Percentiles rank a stretch among this genome's conserved stretches.
These are phyloP conservation scores for Fabriciana adippe DNA, from an alignment of 2,888 invertebrate genomes.

Conservation along the genomic window DNA sequence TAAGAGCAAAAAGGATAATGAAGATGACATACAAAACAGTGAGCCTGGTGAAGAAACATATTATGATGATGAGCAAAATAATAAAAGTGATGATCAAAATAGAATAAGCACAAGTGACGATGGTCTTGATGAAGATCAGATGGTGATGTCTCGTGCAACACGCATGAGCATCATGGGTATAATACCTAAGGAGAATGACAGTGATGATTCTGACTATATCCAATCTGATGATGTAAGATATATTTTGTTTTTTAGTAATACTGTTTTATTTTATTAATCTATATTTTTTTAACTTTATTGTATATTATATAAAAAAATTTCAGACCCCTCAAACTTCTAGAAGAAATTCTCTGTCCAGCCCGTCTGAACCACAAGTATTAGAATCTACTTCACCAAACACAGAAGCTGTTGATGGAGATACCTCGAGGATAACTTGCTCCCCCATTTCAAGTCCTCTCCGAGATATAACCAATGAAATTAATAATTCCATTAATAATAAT, in stretches of 20 bases:
- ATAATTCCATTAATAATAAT: constrained; percentile 35
- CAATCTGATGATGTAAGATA: constrained; percentile 67
- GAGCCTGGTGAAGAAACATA: constrained; percentile 27
- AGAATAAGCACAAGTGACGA: constrained; percentile 41
- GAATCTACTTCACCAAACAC: constrained; percentile 41
- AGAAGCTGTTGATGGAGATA: constrained; percentile 38
- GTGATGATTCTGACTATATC: constrained; percentile 75
- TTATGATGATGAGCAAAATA: constrained; percentile 37
- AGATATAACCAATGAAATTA: constrained; percentile 52
- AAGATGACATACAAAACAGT: background rate
- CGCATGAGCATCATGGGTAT: constrained; percentile 78
- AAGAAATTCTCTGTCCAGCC: constrained; percentile 27
- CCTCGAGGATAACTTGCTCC: constrained; percentile 60
- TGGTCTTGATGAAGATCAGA: constrained; percentile 60
- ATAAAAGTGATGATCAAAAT: constrained; percentile 28
- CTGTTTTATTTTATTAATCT: background rate
- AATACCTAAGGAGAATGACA: constrained; percentile 61
- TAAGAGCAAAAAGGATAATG: constrained; percentile 25
- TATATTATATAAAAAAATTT: background rate
- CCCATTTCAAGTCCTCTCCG: constrained; percentile 63
- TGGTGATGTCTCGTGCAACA: constrained; percentile 75
- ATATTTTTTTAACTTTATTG: background rate
- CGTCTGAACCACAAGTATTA: constrained; percentile 8
- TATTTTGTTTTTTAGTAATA: background rate
- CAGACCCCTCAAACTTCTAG: constrained; percentile 28